phyloP scores from a whole-genome alignment of 2,888 invertebrate genomes.

The Rugalucina vietnamica region DNA sequence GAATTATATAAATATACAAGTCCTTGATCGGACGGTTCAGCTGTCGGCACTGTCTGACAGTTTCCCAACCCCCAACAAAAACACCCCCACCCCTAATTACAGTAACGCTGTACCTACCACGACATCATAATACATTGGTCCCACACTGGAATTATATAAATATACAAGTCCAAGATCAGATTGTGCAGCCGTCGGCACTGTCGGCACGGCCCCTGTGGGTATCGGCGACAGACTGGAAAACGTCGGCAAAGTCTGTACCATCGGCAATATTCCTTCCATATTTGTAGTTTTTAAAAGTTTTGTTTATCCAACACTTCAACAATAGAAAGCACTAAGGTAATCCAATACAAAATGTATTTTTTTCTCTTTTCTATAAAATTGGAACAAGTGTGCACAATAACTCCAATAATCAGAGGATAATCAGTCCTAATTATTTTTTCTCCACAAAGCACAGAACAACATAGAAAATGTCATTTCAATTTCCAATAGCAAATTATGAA shows the following conservation, averaged over 20 bases:
- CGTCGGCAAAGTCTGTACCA: conserved; percentile 52
- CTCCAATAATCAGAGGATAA: conserved; percentile 6
- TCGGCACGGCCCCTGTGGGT: conserved; percentile 50
- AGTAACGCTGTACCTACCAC: conserved; percentile 53
- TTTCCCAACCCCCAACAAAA: too few species aligned
- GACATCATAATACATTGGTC: conserved; percentile 54
- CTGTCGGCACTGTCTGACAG: too few species aligned
- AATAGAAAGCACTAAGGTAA: neutral
- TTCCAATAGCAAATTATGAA: conserved; percentile 8
- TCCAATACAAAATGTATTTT: neutral
- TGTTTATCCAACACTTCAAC: too few species aligned
- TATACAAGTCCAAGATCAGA: conserved; percentile 52
- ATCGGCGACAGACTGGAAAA: conserved; percentile 52
- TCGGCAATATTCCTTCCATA: conserved; percentile 59
- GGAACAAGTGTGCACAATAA: neutral
- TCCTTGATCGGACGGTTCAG: too few species aligned
- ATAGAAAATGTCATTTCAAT: conserved; percentile 10
- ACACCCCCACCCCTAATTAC: too few species aligned
- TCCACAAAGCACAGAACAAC: conserved; percentile 8
- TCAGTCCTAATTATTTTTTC: conserved; percentile 2
- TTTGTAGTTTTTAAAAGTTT: too few species aligned
- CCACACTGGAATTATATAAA: conserved; percentile 41
- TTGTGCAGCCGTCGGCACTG: conserved; percentile 40
- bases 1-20: too few species aligned
- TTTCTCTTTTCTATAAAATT: conserved; percentile 7